Evolutionary conservation across 2,888 invertebrate species (phyloP).

Genomic region (Acrocyrtus sp.): DNA sequence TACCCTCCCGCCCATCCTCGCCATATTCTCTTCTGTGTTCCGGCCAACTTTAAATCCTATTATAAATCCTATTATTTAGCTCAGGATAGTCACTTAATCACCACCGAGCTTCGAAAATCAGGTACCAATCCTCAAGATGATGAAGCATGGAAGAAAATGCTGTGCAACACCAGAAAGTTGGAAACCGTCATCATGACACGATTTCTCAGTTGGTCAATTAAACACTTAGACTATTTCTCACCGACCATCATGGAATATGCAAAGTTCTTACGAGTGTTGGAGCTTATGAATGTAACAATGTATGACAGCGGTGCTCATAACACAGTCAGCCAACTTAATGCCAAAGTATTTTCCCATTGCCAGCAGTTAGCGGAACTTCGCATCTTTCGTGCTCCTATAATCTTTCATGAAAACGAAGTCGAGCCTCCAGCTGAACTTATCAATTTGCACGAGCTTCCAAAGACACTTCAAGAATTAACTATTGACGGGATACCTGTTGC

Average conservation of each 20-base stretch:
- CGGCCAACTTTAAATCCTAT: conserved; percentile 12
- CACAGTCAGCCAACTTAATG: conserved; percentile 40
- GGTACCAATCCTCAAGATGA: background rate
- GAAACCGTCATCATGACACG: conserved; percentile 24
- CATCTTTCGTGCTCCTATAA: conserved; percentile 47
- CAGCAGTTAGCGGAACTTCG: conserved; percentile 31
- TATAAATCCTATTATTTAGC: background rate
- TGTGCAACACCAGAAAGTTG: conserved; percentile 9
- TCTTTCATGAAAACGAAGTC: conserved; percentile 45
- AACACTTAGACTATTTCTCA: conserved; percentile 21
- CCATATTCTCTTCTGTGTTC: conserved; percentile 36
- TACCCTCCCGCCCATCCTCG: conserved; percentile 36
- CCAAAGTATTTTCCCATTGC: conserved; percentile 33
- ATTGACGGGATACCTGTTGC: conserved; percentile 31
- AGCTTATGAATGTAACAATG: conserved; percentile 49
- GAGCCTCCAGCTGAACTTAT: conserved; percentile 41
- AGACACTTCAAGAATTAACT: conserved; percentile 7
- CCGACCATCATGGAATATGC: conserved; percentile 24
- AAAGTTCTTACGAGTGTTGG: conserved; percentile 30
- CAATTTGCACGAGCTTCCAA: conserved; percentile 37
- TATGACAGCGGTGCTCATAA: conserved; percentile 44
- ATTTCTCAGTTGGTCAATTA: conserved; percentile 33
- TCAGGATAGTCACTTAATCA: conserved; percentile 14
- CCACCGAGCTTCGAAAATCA: conserved; percentile 11
- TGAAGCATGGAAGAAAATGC: conserved; percentile 14